A percentile compares a stretch with the other conserved stretches of the same genome.
These are phyloP conservation scores for Harpagifer antarcticus DNA, from an alignment of 2,797 vertebrate genomes.

Conservation along the genomic window DNA sequence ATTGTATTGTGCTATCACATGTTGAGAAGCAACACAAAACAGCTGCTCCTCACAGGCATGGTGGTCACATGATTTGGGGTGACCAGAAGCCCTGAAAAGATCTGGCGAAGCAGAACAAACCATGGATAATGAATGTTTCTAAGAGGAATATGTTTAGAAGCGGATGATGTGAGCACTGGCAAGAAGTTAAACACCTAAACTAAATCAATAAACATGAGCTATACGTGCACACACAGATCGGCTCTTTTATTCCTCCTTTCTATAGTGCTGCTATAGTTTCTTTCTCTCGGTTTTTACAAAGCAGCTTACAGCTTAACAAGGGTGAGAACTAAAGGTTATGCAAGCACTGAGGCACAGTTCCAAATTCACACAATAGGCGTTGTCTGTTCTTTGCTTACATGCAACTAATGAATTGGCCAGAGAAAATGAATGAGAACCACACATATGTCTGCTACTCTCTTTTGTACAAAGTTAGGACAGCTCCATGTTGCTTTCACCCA, in stretches of 20 bases:
- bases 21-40: neutral
- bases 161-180: neutral
- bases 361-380: slow-evolving; percentile 30
- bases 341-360: neutral
- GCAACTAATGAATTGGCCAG: neutral
- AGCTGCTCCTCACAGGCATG: neutral
- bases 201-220: neutral
- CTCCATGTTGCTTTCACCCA: neutral
- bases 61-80: slow-evolving; percentile 38
- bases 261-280: neutral
- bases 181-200: too few relatives aligned
- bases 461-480: neutral
- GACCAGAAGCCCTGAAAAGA: slow-evolving; percentile 8
- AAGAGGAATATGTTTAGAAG: neutral
- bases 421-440: neutral
- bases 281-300: neutral
- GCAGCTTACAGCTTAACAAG: neutral
- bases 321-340: neutral
- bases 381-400: slow-evolving; percentile 6
- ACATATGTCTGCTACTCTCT: neutral
- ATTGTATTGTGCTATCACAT: slow-evolving; percentile 9
- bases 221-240: neutral
- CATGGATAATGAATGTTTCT: neutral
- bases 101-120: neutral
- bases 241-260: neutral